Evolutionary conservation across 2,888 invertebrate species (phyloP).

Genomic region (Trilocha varians): DNA sequence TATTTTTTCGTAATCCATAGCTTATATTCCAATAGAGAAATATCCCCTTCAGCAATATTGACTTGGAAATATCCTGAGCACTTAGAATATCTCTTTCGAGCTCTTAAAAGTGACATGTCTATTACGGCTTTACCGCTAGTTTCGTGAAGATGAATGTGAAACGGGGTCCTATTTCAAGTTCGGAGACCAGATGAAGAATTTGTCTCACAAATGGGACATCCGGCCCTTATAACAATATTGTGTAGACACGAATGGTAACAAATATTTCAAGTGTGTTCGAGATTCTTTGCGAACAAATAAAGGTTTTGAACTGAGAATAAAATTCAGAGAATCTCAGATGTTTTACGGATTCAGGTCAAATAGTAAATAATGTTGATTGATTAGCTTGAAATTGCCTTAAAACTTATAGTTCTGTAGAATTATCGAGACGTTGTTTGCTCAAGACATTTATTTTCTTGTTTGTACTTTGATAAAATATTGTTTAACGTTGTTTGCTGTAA

Average conservation of each 20-base stretch:
- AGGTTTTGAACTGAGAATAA: neutral
- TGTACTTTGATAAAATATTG: no score
- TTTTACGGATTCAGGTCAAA: neutral
- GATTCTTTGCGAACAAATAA: neutral
- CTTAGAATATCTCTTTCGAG: neutral
- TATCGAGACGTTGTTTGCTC: no score
- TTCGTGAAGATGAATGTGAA: constrained; percentile 1
- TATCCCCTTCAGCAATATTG: neutral
- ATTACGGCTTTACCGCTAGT: neutral
- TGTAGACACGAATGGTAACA: neutral
- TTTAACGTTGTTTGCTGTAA: no score
- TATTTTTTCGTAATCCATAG: no score
- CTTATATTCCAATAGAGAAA: neutral
- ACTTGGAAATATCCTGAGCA: neutral
- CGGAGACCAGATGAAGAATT: constrained; percentile 4
- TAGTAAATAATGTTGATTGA: neutral
- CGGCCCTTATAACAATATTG: constrained; percentile 3
- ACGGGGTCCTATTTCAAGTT: constrained; percentile 3
- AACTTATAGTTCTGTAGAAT: no score
- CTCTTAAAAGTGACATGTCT: neutral
- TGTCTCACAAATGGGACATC: constrained; percentile 5
- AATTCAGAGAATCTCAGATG: neutral
- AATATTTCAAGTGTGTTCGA: neutral
- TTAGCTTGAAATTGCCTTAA: no score
- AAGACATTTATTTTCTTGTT: no score